phyloP scores from a whole-genome alignment of 2,113 vertebrate genomes.

The Channa maculata region DNA sequence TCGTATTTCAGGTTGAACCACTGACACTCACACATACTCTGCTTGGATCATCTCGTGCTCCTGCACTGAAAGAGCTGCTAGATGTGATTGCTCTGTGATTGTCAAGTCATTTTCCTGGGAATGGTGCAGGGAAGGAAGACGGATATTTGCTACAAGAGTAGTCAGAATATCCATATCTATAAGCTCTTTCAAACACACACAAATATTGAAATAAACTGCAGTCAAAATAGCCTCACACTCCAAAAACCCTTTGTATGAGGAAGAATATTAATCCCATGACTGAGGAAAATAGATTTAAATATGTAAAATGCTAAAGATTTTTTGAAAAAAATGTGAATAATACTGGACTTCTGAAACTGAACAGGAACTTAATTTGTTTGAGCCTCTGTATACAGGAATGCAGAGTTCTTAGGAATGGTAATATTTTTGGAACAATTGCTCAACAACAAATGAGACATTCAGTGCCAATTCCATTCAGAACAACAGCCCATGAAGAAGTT shows the following conservation, averaged over 20 bases:
- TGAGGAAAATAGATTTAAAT: no score
- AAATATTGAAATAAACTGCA: not conserved
- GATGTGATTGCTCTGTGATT: slow-evolving; percentile 54
- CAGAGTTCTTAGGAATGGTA: not conserved
- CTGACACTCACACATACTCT: slow-evolving; percentile 28
- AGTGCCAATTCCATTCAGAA: slow-evolving; percentile 8
- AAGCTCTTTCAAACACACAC: slow-evolving; percentile 18
- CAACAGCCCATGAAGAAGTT: slow-evolving; percentile 2
- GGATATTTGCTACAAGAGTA: slow-evolving; percentile 19
- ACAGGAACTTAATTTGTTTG: no score
- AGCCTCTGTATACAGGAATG: no score
- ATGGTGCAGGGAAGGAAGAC: slow-evolving; percentile 32
- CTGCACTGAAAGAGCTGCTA: slow-evolving; percentile 21
- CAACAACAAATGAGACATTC: slow-evolving; percentile 14
- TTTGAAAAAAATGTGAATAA: no score
- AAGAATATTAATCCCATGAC: slow-evolving; percentile 9
- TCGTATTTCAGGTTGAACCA: slow-evolving; percentile 38
- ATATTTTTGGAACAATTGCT: slow-evolving; percentile 10
- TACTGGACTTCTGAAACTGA: no score
- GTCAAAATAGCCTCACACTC: slow-evolving; percentile 10
- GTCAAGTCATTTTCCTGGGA: slow-evolving; percentile 50
- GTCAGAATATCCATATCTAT: slow-evolving; percentile 24
- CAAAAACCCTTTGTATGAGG: slow-evolving; percentile 35
- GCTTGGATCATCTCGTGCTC: slow-evolving; percentile 28
- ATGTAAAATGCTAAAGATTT: no score